A percentile compares a stretch with the other conserved stretches of the same genome.
Evolutionary conservation across 35 echinoderm and acorn worm species (phyloP).

Genomic region (Ophioderma brevispina): DNA sequence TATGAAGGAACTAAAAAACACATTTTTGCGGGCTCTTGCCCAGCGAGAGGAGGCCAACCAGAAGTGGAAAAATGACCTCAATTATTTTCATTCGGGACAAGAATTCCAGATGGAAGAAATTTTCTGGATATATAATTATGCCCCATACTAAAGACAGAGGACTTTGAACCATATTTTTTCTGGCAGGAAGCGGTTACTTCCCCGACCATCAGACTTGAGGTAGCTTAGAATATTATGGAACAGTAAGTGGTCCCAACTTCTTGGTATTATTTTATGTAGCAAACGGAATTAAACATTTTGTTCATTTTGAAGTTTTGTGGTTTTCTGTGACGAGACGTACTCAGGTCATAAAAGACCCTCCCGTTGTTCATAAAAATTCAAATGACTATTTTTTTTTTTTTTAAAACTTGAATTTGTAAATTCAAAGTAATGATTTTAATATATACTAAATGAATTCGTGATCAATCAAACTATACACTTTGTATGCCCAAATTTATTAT

Average conservation of each 20-base stretch:
- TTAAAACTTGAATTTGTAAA: no score
- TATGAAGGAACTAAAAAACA: constrained; percentile 97
- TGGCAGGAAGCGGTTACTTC: constrained; percentile 87
- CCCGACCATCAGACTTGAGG: constrained; percentile 96
- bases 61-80: constrained; percentile 98
- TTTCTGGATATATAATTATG: constrained; percentile 99
- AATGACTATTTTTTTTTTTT: no score
- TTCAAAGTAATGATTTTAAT: no score
- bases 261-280: neutral
- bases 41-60: constrained; percentile 96
- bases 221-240: no score
- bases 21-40: constrained; percentile 89
- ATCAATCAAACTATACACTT: no score
- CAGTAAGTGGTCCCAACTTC: no score
- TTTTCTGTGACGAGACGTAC: no score
- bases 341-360: no score
- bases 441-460: no score
- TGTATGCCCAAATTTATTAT: no score
- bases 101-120: constrained; percentile 89
- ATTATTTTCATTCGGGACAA: constrained; percentile 99
- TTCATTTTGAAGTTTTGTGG: no score
- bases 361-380: no score
- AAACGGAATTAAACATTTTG: neutral
- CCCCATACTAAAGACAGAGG: constrained; percentile 91
- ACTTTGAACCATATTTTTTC: constrained; percentile 98